Percentiles rank a stretch among this genome's conserved stretches.
Conservation (phyloP, 2,797 vertebrate species). For the Sebastes baramenuke region DNA sequence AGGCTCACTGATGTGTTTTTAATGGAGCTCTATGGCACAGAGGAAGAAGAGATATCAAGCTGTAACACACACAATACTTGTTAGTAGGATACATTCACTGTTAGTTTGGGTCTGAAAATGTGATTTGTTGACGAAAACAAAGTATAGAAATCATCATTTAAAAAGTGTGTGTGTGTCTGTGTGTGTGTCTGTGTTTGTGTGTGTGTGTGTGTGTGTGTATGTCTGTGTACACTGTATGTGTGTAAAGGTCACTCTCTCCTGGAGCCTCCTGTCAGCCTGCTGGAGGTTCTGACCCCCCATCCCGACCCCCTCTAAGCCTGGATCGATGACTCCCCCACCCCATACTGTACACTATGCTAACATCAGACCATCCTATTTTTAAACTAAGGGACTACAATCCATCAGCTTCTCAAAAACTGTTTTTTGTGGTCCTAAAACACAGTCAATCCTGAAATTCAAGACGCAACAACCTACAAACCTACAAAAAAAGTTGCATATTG, state of each 20-base stretch:
- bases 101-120: too few relatives aligned
- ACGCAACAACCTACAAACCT: not conserved
- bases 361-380: not conserved
- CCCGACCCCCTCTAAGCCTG: not conserved
- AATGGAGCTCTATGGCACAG: too few relatives aligned
- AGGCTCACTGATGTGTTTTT: too few relatives aligned
- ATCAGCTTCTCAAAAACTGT: not conserved
- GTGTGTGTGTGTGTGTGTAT: not conserved
- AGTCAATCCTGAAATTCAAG: too few relatives aligned
- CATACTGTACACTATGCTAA: not conserved
- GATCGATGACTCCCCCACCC: slow-evolving; percentile 1
- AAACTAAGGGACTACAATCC: not conserved
- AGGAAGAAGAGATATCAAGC: too few relatives aligned
- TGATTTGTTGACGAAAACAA: too few relatives aligned
- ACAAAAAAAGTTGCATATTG: not conserved
- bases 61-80: too few relatives aligned
- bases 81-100: too few relatives aligned
- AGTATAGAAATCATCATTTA: too few relatives aligned
- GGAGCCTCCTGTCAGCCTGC: slow-evolving; percentile 19
- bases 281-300: slow-evolving; percentile 14
- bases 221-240: not conserved
- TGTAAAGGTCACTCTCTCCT: slow-evolving; percentile 20
- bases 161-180: not conserved
- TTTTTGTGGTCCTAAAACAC: too few relatives aligned
- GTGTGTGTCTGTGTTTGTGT: not conserved